These are phyloP conservation scores for Isurus oxyrinchus DNA, from an alignment of 2,113 vertebrate genomes.

Conservation along the genomic window DNA sequence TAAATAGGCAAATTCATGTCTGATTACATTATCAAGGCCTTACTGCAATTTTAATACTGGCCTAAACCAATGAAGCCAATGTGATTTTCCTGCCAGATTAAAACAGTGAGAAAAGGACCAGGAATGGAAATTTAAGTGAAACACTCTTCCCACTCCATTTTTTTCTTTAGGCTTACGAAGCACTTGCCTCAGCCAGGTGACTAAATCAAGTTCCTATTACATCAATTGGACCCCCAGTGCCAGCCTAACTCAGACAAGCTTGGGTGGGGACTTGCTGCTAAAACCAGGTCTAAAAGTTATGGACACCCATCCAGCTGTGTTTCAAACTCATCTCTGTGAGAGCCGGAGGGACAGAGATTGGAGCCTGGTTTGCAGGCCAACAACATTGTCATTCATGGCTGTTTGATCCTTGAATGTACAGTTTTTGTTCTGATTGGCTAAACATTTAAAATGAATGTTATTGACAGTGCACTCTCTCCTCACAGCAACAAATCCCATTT, in stretches of 20 bases:
- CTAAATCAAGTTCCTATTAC: not conserved
- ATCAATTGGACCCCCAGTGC: not conserved
- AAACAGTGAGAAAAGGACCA: not conserved
- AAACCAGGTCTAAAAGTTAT: not conserved
- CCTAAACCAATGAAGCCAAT: not conserved
- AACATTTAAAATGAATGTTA: not conserved
- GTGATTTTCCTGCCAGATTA: not conserved
- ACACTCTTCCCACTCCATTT: not conserved
- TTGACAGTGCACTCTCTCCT: not conserved
- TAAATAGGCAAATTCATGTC: not conserved
- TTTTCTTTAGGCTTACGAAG: not conserved
- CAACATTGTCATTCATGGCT: not conserved
- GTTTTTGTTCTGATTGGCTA: not conserved
- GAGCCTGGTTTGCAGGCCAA: not conserved
- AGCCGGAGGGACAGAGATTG: not conserved
- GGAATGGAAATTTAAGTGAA: not conserved
- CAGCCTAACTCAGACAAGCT: not conserved
- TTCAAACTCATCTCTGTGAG: not conserved
- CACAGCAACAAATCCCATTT: not conserved
- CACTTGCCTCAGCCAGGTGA: not conserved
- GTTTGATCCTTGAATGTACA: not conserved
- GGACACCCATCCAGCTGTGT: not conserved
- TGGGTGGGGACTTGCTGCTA: not conserved
- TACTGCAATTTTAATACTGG: not conserved
- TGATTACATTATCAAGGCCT: not conserved